These are phyloP conservation scores for Ips typographus DNA, from an alignment of 1,140 invertebrate species.

Conservation along the genomic window DNA sequence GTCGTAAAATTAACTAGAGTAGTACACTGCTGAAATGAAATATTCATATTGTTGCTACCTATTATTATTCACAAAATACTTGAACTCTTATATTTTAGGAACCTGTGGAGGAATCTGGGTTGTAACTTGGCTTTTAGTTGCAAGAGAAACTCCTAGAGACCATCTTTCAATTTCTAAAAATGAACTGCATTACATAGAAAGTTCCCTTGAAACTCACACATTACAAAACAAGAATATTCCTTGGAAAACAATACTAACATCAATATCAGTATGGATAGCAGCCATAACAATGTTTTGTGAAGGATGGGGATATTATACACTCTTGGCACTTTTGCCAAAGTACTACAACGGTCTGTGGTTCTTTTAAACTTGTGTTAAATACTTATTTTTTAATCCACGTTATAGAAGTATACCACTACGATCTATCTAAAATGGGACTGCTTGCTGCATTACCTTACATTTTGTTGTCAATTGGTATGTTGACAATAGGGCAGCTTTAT, in stretches of 20 bases:
- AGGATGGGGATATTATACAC: not conserved
- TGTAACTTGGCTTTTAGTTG: not conserved
- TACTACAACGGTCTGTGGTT: not conserved
- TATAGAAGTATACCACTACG: not conserved
- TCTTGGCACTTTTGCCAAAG: not conserved
- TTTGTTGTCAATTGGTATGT: not conserved
- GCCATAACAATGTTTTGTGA: not conserved
- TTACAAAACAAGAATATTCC: not conserved
- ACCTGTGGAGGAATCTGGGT: not conserved
- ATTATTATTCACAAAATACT: no score
- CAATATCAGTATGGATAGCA: not conserved
- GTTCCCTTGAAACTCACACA: not conserved
- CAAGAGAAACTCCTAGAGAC: not conserved
- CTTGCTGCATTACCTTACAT: not conserved
- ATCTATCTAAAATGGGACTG: not conserved
- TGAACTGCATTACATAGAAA: not conserved
- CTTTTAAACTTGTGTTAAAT: not conserved
- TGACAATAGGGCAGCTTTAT: not conserved
- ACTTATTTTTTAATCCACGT: not conserved
- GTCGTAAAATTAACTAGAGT: not conserved
- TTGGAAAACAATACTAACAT: not conserved
- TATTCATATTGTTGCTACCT: not conserved
- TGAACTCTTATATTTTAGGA: not conserved
- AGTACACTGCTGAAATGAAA: not conserved
- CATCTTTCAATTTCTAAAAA: not conserved